Evolutionary conservation across 2,113 vertebrate genomes (phyloP), one percentile per base, ranked within the genome.

Genomic region (Electrona antarctica): DNA sequence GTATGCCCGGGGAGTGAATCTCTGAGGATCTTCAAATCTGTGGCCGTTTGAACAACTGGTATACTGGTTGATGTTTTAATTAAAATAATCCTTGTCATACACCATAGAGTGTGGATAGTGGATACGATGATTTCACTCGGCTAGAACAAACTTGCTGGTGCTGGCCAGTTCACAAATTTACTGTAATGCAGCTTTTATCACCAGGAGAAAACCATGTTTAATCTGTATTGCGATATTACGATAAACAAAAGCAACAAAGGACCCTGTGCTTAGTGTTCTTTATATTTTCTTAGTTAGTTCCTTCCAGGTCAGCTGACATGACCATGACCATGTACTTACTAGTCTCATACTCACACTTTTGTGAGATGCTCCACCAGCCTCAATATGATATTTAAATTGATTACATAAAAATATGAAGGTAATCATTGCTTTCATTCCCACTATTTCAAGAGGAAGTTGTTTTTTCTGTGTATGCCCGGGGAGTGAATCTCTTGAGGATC

Each of bases 261-360:
- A 2, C 29, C 41, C 51, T 54, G 8, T 64, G 11, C 2, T 0
- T 11, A 15, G 15, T 33, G 3, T 67, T n/a, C n/a, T n/a, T 3
- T 48, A 29, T 47, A 33, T 2, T 33, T 33, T n/a, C n/a, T n/a
- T 4, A 33, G 4, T 33, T 33, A 4, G 29, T 33, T 33, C 29
- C 29, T 33, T 33, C 29, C 29, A 33, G 29, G 2, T 33, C 29
- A 33, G 29, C 29, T 33, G 29, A 33, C 29, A 33, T n/a, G n/a
- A n/a, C n/a, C n/a, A n/a, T n/a, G n/a, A n/a, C n/a, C n/a, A n/a
- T n/a, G n/a, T 33, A 4, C 29, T 33, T 33, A 33, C 63, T 69
- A 51, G 71, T 77, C 57, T 82, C 52, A 52, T 81, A 65, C 79
- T 3, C 57, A 15, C 63, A 78, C 60, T 81, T 61, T 72, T 78